Conservation (phyloP, 2,888 invertebrate genomes). For the Andrena marginata region DNA sequence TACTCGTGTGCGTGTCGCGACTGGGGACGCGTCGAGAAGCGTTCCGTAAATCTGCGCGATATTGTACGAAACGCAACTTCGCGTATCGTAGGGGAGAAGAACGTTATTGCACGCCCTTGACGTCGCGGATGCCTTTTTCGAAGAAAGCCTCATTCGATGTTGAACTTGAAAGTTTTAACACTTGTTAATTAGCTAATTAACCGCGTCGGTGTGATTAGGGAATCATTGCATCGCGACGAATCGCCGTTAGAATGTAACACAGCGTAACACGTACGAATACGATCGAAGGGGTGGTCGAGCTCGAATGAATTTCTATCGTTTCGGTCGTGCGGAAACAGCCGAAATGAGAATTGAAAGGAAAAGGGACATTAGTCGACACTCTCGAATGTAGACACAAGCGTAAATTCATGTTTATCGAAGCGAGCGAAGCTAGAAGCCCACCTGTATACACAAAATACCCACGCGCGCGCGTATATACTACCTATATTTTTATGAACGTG, state of each 20-base stretch:
- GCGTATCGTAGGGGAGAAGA: constrained; percentile 56
- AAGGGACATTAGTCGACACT: constrained; percentile 49
- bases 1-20: constrained; percentile 53
- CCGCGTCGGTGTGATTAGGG: constrained; percentile 52
- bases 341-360: constrained; percentile 21
- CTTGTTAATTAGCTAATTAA: constrained; percentile 80
- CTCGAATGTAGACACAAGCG: constrained; percentile 54
- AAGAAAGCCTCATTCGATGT: constrained; percentile 82
- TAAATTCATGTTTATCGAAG: constrained; percentile 73
- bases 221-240: constrained; percentile 43
- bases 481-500: constrained; percentile 85
- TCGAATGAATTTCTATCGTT: constrained; percentile 70
- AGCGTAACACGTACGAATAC: constrained; percentile 59
- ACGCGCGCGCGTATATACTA: constrained; percentile 69
- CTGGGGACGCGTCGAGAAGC: constrained; percentile 45
- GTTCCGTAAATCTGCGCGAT: constrained; percentile 50
- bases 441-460: constrained; percentile 65
- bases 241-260: constrained; percentile 63
- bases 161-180: constrained; percentile 84
- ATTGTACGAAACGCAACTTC: constrained; percentile 57
- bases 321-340: constrained; percentile 52
- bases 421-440: constrained; percentile 74
- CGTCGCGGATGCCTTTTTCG: constrained; percentile 82
- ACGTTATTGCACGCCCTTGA: constrained; percentile 76
- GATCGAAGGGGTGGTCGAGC: constrained; percentile 65